These are phyloP conservation scores for Poecilus cupreus DNA, from an alignment of 2,888 invertebrate genomes.

Conservation along the genomic window DNA sequence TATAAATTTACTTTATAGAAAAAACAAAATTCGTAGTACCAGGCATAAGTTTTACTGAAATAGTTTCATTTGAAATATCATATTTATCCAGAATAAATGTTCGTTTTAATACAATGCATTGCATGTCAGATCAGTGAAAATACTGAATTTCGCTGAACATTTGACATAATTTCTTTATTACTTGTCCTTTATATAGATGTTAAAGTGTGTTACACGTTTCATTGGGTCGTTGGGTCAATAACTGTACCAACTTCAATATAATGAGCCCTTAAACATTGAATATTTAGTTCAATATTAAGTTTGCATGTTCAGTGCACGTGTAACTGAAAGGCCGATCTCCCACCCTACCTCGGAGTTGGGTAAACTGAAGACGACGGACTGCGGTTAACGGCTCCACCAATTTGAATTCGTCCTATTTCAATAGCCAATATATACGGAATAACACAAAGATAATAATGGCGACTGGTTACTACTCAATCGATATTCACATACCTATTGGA, in stretches of 20 bases:
- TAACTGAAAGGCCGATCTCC: neutral
- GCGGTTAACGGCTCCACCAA: neutral
- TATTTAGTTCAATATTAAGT: neutral
- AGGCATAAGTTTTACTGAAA: no score
- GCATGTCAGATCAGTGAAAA: no score
- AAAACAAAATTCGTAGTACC: no score
- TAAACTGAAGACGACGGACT: neutral
- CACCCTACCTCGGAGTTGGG: neutral
- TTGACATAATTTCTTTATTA: neutral
- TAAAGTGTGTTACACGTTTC: no score
- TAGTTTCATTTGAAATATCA: no score
- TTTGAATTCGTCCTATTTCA: constrained; percentile 12
- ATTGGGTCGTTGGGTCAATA: constrained; percentile 16
- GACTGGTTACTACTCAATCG: constrained; percentile 33
- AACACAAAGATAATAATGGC: constrained; percentile 32
- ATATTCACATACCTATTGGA: constrained; percentile 35
- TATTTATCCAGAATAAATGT: no score
- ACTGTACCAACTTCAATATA: neutral
- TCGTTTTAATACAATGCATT: neutral
- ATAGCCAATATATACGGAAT: neutral
- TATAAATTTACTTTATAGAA: no score
- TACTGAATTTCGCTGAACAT: no score
- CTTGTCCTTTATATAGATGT: neutral
- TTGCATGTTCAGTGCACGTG: neutral
- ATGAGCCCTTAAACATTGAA: neutral